Conservation (phyloP, 2,797 vertebrate species). For the Argyrosomus regius region DNA sequence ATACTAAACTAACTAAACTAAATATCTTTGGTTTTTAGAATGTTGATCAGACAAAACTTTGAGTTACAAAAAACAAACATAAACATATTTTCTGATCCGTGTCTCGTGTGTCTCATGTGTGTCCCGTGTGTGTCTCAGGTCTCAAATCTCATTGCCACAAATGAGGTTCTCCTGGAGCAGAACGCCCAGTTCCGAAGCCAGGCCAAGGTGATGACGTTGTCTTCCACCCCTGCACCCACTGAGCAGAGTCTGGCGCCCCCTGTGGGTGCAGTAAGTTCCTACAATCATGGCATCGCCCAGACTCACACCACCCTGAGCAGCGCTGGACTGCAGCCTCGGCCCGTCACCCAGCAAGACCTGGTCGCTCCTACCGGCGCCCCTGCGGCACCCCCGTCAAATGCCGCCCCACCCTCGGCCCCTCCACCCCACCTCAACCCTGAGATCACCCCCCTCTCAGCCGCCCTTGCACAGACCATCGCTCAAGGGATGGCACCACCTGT, state of each 20-base stretch:
- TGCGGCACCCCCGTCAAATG: constrained; percentile 88
- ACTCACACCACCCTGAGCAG: constrained; percentile 98
- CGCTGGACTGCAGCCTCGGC: constrained; percentile 93
- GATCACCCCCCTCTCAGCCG: constrained; percentile 94
- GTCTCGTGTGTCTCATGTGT: background rate
- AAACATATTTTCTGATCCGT: constrained; percentile 8
- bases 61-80: too few relatives aligned
- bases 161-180: constrained; percentile 98
- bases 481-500: constrained; percentile 97
- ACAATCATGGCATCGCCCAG: constrained; percentile 98
- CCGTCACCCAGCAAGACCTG: constrained; percentile 94
- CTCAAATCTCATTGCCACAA: constrained; percentile 95
- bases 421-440: constrained; percentile 94
- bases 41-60: too few relatives aligned
- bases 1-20: too few relatives aligned
- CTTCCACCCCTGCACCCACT: constrained; percentile 90
- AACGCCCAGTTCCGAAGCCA: constrained; percentile 98
- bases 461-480: constrained; percentile 95
- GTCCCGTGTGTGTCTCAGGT: constrained; percentile 81
- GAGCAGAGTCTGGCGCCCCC: constrained; percentile 93
- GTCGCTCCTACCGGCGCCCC: constrained; percentile 90
- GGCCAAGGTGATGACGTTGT: constrained; percentile 95
- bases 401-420: constrained; percentile 88
- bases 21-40: too few relatives aligned
- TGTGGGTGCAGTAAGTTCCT: constrained; percentile 93